Conservation (phyloP, 2,113 vertebrate species). For the Mus pahari region DNA sequence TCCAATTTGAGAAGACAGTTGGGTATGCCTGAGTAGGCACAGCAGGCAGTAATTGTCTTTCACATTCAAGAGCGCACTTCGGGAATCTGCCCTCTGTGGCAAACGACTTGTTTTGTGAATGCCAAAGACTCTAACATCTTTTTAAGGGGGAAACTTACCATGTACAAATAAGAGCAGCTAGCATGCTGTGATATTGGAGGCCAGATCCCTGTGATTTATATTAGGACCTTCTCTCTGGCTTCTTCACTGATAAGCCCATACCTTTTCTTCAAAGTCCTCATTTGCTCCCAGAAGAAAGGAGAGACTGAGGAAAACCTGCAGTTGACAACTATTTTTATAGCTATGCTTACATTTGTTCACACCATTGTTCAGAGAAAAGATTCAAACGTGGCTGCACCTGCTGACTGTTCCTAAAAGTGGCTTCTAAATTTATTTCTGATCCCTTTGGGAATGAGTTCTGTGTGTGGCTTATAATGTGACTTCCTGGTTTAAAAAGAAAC, state of each 20-base stretch:
- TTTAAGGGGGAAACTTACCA: neutral
- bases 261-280: neutral
- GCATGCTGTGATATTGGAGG: neutral
- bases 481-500: neutral
- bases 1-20: slow-evolving; percentile 4
- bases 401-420: slow-evolving; percentile 26
- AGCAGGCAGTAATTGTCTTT: neutral
- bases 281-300: neutral
- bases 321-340: neutral
- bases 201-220: neutral
- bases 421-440: slow-evolving; percentile 55
- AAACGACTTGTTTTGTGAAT: slow-evolving; percentile 58
- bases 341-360: slow-evolving; percentile 24
- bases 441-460: slow-evolving; percentile 23
- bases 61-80: neutral
- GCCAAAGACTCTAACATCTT: slow-evolving; percentile 53
- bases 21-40: neutral
- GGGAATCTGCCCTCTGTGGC: neutral
- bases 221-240: neutral
- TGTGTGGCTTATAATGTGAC: slow-evolving; percentile 66
- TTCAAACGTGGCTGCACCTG: neutral
- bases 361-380: slow-evolving; percentile 7
- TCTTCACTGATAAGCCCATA: neutral
- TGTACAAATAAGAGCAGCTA: slow-evolving; percentile 28
- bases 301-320: neutral